These are phyloP conservation scores for Neoarius graeffei DNA, from an alignment of 2,113 vertebrate genomes.

Conservation along the genomic window DNA sequence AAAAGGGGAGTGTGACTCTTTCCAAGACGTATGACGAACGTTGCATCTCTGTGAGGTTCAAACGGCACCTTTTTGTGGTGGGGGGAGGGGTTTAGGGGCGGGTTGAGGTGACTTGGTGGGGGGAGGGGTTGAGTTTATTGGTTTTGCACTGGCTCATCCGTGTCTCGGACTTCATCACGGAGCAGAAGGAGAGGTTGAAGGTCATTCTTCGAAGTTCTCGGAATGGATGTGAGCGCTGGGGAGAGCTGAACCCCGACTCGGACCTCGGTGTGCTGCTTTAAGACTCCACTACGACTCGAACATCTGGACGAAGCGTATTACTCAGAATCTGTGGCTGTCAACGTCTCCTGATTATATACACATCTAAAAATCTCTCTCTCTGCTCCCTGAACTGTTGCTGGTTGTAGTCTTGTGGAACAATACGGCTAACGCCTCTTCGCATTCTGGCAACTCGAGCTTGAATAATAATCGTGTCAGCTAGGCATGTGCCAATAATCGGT, in stretches of 20 bases:
- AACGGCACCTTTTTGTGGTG: not conserved
- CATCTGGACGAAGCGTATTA: slow-evolving; percentile 40
- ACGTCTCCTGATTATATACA: slow-evolving; percentile 9
- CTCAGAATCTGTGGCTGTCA: slow-evolving; percentile 44
- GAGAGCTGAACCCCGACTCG: not conserved
- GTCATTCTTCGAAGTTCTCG: not conserved
- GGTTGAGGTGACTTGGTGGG: not conserved
- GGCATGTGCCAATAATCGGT: slow-evolving; percentile 5
- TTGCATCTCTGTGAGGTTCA: slow-evolving; percentile 68
- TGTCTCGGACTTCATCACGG: slow-evolving; percentile 1
- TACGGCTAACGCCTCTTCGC: slow-evolving; percentile 43
- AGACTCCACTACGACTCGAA: slow-evolving; percentile 44
- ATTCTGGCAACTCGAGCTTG: slow-evolving; percentile 52
- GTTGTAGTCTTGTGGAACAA: slow-evolving; percentile 56
- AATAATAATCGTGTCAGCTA: not conserved
- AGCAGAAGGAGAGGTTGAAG: not conserved
- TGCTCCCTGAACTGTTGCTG: slow-evolving; percentile 38
- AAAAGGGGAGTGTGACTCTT: slow-evolving; percentile 73
- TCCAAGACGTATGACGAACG: slow-evolving; percentile 95
- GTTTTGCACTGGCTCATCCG: slow-evolving; percentile 30
- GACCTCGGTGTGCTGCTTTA: slow-evolving; percentile 58
- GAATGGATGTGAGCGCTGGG: not conserved
- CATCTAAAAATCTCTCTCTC: not conserved
- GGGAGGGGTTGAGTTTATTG: not conserved
- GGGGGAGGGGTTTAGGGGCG: not conserved